A percentile compares a stretch with the other conserved stretches of the same genome.
These are phyloP conservation scores for Semibalanus balanoides DNA, from an alignment of 1,140 invertebrate genomes.

Conservation along the genomic window DNA sequence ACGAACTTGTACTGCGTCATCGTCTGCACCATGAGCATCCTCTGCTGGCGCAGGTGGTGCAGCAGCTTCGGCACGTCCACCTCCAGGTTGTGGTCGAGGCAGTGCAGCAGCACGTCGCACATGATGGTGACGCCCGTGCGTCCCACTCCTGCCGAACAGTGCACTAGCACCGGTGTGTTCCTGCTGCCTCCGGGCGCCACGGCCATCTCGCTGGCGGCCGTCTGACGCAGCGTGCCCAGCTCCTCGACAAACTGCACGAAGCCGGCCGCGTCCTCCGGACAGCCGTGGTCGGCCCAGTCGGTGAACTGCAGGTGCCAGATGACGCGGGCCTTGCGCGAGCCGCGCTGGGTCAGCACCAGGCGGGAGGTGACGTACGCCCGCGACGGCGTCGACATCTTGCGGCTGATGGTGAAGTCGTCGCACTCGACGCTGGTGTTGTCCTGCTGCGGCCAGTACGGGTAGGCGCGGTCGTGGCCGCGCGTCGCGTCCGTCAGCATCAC, in stretches of 20 bases:
- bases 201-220: conserved; percentile 43
- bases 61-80: conserved; percentile 61
- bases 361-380: conserved; percentile 32
- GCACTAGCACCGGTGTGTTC: conserved; percentile 51
- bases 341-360: conserved; percentile 27
- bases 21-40: conserved; percentile 72
- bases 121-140: conserved; percentile 60
- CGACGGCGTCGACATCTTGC: conserved; percentile 32
- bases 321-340: conserved; percentile 33
- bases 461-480: conserved; percentile 28
- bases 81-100: conserved; percentile 56
- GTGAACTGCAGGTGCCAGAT: conserved; percentile 70
- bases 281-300: conserved; percentile 55
- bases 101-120: conserved; percentile 61
- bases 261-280: conserved; percentile 32
- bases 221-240: conserved; percentile 59
- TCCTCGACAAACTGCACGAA: conserved; percentile 60
- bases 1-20: conserved; percentile 77
- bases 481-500: conserved; percentile 49
- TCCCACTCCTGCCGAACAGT: conserved; percentile 53
- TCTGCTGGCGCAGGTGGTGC: conserved; percentile 56
- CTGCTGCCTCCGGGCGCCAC: conserved; percentile 48
- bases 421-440: conserved; percentile 21
- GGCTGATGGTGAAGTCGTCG: conserved; percentile 22
- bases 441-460: conserved; percentile 22